Percentiles rank a stretch among this genome's conserved stretches.
These are phyloP conservation scores for Philypnodon macrostomus DNA, from an alignment of 2,797 vertebrate species.

Conservation along the genomic window DNA sequence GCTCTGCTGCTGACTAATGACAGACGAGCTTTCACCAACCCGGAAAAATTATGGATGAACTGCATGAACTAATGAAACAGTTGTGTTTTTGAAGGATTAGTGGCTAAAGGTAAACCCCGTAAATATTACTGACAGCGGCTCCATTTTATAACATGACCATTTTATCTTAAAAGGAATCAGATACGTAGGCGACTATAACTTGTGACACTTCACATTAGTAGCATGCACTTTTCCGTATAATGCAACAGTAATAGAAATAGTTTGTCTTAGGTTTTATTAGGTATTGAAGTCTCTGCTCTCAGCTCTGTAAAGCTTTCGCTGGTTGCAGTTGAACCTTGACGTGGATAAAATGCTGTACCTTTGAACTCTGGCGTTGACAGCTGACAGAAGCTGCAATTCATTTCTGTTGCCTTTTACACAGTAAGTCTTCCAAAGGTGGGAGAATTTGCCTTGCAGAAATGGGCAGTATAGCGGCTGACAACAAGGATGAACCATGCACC, in stretches of 20 bases:
- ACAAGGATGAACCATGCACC: constrained; percentile 66
- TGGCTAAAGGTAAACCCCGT: constrained; percentile 21
- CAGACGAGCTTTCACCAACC: not conserved
- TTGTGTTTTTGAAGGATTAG: too few species aligned
- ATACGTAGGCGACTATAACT: too few species aligned
- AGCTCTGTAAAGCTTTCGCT: not conserved
- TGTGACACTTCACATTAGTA: too few species aligned
- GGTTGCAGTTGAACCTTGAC: not conserved
- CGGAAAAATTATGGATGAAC: constrained; percentile 15
- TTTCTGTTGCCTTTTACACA: not conserved
- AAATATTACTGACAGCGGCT: not conserved
- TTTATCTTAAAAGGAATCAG: too few species aligned
- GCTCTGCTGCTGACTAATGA: constrained; percentile 26
- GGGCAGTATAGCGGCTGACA: constrained; percentile 43
- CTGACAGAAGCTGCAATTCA: not conserved
- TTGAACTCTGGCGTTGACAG: constrained; percentile 21
- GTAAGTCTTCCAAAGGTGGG: not conserved
- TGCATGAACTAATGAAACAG: not conserved
- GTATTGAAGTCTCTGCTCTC: too few species aligned
- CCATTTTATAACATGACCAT: not conserved
- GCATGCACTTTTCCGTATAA: too few species aligned
- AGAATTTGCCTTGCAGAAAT: constrained; percentile 38
- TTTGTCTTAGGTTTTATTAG: too few species aligned
- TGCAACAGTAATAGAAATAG: too few species aligned
- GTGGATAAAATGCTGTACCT: constrained; percentile 19